Evolutionary conservation across 2,113 vertebrate genomes (phyloP).

Genomic region (Brachypteracias leptosomus): DNA sequence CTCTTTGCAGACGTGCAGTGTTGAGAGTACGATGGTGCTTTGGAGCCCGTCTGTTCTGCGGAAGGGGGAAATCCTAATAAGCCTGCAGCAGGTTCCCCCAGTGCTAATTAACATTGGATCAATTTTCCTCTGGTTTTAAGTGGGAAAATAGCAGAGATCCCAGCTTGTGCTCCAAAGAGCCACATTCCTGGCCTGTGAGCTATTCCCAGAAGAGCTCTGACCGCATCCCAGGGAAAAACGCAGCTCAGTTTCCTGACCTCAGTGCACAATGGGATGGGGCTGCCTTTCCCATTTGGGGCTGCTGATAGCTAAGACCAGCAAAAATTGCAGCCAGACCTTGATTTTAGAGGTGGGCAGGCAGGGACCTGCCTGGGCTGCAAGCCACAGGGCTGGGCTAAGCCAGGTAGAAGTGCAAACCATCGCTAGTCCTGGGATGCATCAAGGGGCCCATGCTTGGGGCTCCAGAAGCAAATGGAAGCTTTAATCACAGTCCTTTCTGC

Average conservation of each 20-base stretch:
- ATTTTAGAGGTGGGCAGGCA: neutral
- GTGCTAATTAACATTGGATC: constrained; percentile 28
- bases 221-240: neutral
- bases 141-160: neutral
- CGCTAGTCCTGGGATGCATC: accelerated
- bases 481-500: neutral
- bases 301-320: neutral
- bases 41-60: neutral
- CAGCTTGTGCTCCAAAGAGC: neutral
- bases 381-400: neutral
- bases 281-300: neutral
- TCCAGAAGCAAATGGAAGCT: neutral
- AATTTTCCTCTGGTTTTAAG: constrained; percentile 3
- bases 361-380: neutral
- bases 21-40: neutral
- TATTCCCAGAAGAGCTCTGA: neutral
- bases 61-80: constrained; percentile 8
- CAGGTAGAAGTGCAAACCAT: neutral
- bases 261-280: neutral
- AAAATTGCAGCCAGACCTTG: neutral
- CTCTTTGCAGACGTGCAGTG: neutral
- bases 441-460: neutral
- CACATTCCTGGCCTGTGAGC: constrained; percentile 44
- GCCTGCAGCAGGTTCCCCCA: neutral
- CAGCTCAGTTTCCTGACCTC: neutral